These are phyloP conservation scores for Lepidotrigona ventralis DNA, from an alignment of 1,140 invertebrate species.

Conservation along the genomic window DNA sequence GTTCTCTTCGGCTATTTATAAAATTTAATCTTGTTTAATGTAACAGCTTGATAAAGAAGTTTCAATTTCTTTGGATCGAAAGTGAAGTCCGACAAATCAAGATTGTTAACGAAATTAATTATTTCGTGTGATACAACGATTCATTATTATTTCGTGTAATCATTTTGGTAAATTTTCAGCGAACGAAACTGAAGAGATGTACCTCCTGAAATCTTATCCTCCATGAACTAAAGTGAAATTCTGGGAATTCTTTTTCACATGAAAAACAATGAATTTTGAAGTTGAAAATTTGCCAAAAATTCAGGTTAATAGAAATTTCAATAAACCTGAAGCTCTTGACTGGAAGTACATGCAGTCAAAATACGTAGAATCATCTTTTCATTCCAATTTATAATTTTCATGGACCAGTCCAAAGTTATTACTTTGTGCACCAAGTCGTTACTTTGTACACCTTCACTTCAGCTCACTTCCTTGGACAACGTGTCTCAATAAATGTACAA, in stretches of 20 bases:
- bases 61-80: neutral
- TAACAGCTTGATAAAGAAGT: neutral
- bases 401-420: neutral
- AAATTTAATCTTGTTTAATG: neutral
- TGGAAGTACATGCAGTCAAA: neutral
- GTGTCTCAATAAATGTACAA: neutral
- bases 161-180: neutral
- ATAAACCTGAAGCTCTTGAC: neutral
- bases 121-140: neutral
- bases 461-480: neutral
- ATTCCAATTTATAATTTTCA: neutral
- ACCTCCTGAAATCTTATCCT: neutral
- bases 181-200: neutral
- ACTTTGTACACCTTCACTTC: neutral
- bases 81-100: neutral
- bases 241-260: neutral
- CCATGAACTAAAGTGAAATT: neutral
- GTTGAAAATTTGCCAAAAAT: neutral
- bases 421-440: neutral
- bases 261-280: neutral
- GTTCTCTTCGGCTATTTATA: no score
- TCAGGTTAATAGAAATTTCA: neutral
- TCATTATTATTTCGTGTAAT: neutral
- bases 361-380: neutral
- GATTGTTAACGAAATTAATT: neutral